A percentile compares a stretch with the other conserved stretches of the same genome.
Conservation (phyloP, 2,888 invertebrate genomes). For the Philereme transversata region DNA sequence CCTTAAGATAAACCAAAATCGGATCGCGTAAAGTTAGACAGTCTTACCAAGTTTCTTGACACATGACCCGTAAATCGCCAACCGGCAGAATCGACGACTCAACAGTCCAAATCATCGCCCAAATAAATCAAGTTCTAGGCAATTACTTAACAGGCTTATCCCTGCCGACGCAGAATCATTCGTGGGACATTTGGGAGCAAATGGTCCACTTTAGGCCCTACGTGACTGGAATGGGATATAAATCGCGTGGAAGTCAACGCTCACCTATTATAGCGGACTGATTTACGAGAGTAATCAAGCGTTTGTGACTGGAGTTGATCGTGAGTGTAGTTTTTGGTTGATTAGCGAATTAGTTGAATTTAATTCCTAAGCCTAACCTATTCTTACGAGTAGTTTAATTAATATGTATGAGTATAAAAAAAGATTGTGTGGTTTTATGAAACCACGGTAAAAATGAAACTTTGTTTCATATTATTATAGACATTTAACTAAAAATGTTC, state of each 20-base stretch:
- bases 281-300: constrained; percentile 62
- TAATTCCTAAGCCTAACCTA: neutral
- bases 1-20: no score
- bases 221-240: constrained; percentile 76
- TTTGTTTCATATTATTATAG: no score
- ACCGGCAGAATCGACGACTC: constrained; percentile 4
- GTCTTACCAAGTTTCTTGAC: no score
- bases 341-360: neutral
- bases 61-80: no score
- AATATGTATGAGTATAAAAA: no score
- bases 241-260: constrained; percentile 60
- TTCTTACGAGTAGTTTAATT: no score
- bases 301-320: constrained; percentile 36
- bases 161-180: constrained; percentile 65
- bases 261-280: constrained; percentile 63
- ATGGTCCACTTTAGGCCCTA: constrained; percentile 69
- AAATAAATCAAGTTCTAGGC: constrained; percentile 62
- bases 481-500: no score
- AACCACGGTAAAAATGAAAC: no score
- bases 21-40: no score
- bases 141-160: constrained; percentile 70
- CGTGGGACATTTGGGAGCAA: constrained; percentile 55
- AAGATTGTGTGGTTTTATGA: no score
- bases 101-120: constrained; percentile 44
- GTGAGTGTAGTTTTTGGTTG: neutral